These are phyloP conservation scores for Myripristis murdjan DNA, from an alignment of 2,797 vertebrate species.

Conservation along the genomic window DNA sequence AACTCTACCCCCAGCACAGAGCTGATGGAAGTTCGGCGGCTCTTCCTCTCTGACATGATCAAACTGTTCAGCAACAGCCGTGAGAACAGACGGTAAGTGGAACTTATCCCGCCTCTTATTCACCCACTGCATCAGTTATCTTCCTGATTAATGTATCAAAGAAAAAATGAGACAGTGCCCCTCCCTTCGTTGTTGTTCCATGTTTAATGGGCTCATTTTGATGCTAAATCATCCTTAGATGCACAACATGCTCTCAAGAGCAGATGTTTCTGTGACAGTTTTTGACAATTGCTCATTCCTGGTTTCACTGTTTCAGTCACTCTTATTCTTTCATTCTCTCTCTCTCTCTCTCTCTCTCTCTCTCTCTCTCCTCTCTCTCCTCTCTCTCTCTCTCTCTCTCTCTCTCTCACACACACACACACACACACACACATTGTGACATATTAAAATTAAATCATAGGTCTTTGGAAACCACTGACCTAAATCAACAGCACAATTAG, in stretches of 20 bases:
- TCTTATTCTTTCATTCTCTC: too few species aligned
- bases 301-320: not conserved
- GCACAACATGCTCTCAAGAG: conserved; percentile 45
- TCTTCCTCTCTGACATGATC: conserved; percentile 98
- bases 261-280: conserved; percentile 62
- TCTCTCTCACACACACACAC: conserved; percentile 1
- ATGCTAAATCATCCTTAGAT: conserved; percentile 66
- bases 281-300: conserved; percentile 22
- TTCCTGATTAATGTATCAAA: conserved; percentile 60
- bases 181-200: conserved; percentile 39
- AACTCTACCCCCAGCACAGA: conserved; percentile 84
- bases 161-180: conserved; percentile 3
- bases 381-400: not conserved
- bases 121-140: conserved; percentile 57
- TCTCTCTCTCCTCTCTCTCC: not conserved
- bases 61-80: conserved; percentile 97
- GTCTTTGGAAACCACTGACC: conserved; percentile 34
- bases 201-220: conserved; percentile 50
- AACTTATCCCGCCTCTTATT: conserved; percentile 15
- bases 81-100: conserved; percentile 94
- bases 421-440: not conserved
- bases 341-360: not conserved
- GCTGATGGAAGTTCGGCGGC: conserved; percentile 93
- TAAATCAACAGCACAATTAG: conserved; percentile 39
- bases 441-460: conserved; percentile 40